Evolutionary conservation across 92 coral and sea anemone species (phyloP), one percentile per base, ranked within the genome.

Genomic region (Pocillopora grandis): DNA sequence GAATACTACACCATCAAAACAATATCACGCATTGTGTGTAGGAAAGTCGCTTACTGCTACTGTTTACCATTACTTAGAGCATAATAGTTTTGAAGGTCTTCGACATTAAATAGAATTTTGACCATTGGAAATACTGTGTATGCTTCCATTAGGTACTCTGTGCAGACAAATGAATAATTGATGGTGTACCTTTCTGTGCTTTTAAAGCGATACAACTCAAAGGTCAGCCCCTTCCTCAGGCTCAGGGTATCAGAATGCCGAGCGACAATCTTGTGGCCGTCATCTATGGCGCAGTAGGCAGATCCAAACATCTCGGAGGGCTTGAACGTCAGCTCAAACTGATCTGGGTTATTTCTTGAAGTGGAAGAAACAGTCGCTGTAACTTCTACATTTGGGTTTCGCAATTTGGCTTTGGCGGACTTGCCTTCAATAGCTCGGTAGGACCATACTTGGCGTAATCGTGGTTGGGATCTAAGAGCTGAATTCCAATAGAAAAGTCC

Each of bases 221-320:
- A 85, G 31, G 33, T 35, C 75, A 91, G 82, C 12, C 94, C 94
- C 19, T 85, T 36, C 19, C 76, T 68, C 19, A 91, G 89, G 17
- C 71, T 59, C 42, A 88, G 75, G 17, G 1, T 8, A 15, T 85
- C 80, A 7, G 84, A 76, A 66, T 88, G 87, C 82, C 49, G 71
- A 35, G 83, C 85, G 35, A 84, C 89, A 48, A 91, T 37, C 87
- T 80, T 91, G 80, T 91, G 91, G 60, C 94, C 91, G 58, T 91
- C 94, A 55, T 91, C 91, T 42, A 88, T 80, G 27, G 94, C 94
- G 15, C 94, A 88, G 75, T 91, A 91, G 12, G 94, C 89, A n/a
- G 91, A 84, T 0, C 94, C 94, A 80, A 84, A 91, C 59, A 10
- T 2, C 73, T 80, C 89, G 52, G 66, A 52, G 0, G 91, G 91